Evolutionary conservation across 92 coral and sea anemone genomes (phyloP).

Genomic region (Micromussa lordhowensis): DNA sequence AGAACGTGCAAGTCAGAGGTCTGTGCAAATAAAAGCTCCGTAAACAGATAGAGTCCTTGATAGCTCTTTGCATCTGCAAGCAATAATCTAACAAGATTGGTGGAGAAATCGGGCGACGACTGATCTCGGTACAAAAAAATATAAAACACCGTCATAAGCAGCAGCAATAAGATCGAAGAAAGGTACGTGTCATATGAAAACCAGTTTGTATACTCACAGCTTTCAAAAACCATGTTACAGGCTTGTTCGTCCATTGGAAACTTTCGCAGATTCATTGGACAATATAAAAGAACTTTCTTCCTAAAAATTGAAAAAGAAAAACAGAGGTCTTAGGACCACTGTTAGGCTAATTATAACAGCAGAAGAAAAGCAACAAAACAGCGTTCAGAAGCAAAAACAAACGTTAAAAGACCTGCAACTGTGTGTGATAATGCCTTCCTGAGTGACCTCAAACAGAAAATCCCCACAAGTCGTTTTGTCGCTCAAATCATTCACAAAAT

Average conservation of each 20-base stretch:
- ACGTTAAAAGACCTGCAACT: constrained; percentile 40
- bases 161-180: not conserved
- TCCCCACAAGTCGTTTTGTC: constrained; percentile 22
- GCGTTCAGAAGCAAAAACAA: not conserved
- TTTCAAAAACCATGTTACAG: constrained; percentile 73
- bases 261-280: constrained; percentile 77
- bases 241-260: constrained; percentile 81
- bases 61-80: no score
- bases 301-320: constrained; percentile 10
- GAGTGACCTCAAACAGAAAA: constrained; percentile 35
- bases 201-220: constrained; percentile 65
- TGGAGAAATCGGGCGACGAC: no score
- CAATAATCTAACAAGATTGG: no score
- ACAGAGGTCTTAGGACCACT: not conserved
- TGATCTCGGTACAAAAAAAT: no score
- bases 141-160: no score
- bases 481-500: constrained; percentile 51
- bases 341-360: not conserved
- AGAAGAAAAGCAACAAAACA: not conserved
- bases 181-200: not conserved
- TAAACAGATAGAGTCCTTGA: no score
- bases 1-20: no score
- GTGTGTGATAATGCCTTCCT: constrained; percentile 30
- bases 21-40: no score
- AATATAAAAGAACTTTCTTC: constrained; percentile 40